phyloP scores from a whole-genome alignment of 2,888 invertebrate genomes.

The Spodoptera picta region DNA sequence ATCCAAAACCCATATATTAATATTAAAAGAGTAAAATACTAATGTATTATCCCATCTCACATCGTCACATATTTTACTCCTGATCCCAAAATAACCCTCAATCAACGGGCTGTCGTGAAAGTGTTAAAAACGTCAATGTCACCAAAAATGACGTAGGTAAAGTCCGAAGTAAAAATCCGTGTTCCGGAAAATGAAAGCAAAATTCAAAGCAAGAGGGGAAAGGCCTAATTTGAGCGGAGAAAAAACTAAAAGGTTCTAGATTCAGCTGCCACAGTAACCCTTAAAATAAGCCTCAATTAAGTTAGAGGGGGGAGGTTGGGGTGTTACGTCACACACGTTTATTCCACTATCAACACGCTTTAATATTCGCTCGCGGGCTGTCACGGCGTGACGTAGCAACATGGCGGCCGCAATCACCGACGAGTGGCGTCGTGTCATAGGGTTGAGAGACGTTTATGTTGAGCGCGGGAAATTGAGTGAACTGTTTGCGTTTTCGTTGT shows the following conservation, averaged over 20 bases:
- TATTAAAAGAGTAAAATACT: too few relatives aligned
- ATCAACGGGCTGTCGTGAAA: constrained; percentile 12
- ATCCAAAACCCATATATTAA: too few relatives aligned
- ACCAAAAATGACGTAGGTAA: constrained; percentile 35
- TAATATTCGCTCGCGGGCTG: constrained; percentile 59
- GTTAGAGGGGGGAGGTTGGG: constrained; percentile 28
- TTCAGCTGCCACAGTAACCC: constrained; percentile 5
- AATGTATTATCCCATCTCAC: not conserved
- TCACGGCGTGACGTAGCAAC: constrained; percentile 67
- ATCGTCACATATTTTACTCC: not conserved
- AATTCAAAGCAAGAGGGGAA: constrained; percentile 21
- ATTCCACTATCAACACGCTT: constrained; percentile 57
- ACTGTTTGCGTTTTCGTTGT: constrained; percentile 38
- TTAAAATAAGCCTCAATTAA: constrained; percentile 53
- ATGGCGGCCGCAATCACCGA: constrained; percentile 64
- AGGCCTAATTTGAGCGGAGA: constrained; percentile 5
- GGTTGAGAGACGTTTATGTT: constrained; percentile 49
- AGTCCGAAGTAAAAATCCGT: constrained; percentile 29
- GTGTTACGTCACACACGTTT: constrained; percentile 50
- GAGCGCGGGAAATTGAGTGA: constrained; percentile 50
- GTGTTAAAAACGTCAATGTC: constrained; percentile 29
- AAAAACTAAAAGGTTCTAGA: constrained; percentile 10
- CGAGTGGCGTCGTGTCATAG: constrained; percentile 54
- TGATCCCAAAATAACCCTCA: constrained; percentile 20
- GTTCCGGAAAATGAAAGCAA: constrained; percentile 23